Conservation (phyloP, 2,113 vertebrate species). For the Chlamydotis undulata region DNA sequence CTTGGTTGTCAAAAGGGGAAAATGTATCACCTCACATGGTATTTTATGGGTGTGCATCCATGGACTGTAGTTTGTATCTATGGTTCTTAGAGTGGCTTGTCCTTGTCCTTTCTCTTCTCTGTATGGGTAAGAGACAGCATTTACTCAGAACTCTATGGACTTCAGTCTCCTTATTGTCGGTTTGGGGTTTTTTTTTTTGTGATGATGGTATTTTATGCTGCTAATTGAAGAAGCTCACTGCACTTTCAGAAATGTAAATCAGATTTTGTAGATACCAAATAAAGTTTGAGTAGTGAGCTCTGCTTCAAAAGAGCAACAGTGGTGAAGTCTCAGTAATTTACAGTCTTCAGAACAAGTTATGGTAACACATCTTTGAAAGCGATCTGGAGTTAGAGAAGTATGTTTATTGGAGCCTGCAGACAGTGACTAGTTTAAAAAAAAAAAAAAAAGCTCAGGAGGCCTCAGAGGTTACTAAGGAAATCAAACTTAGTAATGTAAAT, state of each 20-base stretch:
- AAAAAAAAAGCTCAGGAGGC: background rate
- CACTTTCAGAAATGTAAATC: background rate
- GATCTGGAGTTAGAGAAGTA: background rate
- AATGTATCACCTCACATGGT: background rate
- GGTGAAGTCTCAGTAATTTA: background rate
- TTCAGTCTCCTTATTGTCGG: background rate
- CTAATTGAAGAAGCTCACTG: background rate
- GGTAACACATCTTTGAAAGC: background rate
- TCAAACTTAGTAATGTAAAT: background rate
- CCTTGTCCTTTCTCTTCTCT: background rate
- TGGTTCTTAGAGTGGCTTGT: background rate
- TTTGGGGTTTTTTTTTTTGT: background rate
- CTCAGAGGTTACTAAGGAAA: background rate
- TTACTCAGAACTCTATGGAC: background rate
- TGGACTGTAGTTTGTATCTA: background rate
- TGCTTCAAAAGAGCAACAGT: background rate
- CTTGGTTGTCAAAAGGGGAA: background rate
- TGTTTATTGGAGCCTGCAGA: background rate
- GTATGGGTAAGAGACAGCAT: background rate
- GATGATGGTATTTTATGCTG: background rate
- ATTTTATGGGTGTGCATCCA: background rate
- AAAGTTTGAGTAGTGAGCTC: background rate
- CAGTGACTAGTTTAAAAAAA: background rate
- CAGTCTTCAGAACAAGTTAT: background rate
- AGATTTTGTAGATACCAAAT: background rate